phyloP scores from a whole-genome alignment of 2,113 vertebrate genomes.

The Corythornis madagascariensis region DNA sequence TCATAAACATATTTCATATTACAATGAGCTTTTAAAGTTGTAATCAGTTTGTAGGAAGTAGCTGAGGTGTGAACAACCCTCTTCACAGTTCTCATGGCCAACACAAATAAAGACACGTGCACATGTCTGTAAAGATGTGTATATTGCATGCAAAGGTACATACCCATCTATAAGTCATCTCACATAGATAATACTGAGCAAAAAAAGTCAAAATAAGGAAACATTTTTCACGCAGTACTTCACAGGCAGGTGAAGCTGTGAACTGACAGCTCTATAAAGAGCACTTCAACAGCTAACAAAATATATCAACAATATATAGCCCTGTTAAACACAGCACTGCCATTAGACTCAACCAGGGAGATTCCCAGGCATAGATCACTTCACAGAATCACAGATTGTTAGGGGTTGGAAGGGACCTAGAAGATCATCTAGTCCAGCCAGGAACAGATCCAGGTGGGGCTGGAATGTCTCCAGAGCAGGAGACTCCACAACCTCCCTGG shows the following conservation, averaged over 20 bases:
- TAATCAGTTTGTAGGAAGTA: neutral
- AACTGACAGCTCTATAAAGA: neutral
- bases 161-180: neutral
- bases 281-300: neutral
- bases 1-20: neutral
- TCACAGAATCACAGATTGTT: neutral
- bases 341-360: neutral
- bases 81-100: neutral
- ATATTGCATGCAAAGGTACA: accelerated
- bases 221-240: neutral
- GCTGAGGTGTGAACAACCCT: neutral
- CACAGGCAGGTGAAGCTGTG: neutral
- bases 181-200: neutral
- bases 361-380: neutral
- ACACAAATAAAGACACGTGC: neutral
- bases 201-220: neutral
- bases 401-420: too few relatives aligned
- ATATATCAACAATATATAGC: neutral
- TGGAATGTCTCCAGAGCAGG: too few relatives aligned
- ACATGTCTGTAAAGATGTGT: accelerated
- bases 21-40: neutral
- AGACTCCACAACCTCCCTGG: too few relatives aligned
- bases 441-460: too few relatives aligned
- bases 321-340: neutral
- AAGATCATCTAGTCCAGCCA: too few relatives aligned